A percentile compares a stretch with the other conserved stretches of the same genome.
Evolutionary conservation across 2,797 vertebrate genomes (phyloP).

Genomic region (Gorsachius magnificus): DNA sequence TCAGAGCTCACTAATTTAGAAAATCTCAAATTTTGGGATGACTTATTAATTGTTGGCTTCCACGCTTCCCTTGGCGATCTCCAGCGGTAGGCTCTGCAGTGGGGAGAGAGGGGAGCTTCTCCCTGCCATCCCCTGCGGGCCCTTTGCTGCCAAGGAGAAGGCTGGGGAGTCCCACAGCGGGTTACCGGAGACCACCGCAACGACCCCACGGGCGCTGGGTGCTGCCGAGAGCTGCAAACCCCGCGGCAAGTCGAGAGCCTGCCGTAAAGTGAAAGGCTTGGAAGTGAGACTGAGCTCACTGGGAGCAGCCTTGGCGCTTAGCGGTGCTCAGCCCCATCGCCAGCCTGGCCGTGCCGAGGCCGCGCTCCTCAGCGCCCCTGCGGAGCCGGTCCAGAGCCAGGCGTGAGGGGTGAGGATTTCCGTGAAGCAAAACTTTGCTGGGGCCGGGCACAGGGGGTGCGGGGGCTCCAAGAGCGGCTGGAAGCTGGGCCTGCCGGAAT

Average conservation of each 20-base stretch:
- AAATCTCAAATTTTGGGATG: neutral
- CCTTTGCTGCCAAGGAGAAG: neutral
- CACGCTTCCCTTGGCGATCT: accelerated
- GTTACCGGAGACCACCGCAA: too few relatives aligned
- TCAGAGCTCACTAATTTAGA: neutral
- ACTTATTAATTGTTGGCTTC: neutral
- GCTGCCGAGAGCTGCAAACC: neutral
- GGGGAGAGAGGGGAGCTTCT: neutral
- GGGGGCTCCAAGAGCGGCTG: neutral
- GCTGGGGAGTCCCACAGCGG: neutral
- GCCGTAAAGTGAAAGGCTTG: neutral
- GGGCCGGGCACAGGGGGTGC: neutral
- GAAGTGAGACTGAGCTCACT: neutral
- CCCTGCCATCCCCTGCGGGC: accelerated
- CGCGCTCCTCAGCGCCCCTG: accelerated
- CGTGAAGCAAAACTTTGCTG: neutral
- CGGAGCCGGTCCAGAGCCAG: neutral
- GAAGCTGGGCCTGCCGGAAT: neutral
- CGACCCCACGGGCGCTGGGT: too few relatives aligned
- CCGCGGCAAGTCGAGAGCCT: neutral
- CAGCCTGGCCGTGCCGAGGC: neutral
- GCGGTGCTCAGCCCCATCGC: accelerated
- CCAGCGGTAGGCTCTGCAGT: neutral
- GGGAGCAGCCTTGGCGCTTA: accelerated
- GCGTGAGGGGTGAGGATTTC: neutral